phyloP scores from a whole-genome alignment of 2,888 invertebrate species.

The Chalcosyrphus nemorum region DNA sequence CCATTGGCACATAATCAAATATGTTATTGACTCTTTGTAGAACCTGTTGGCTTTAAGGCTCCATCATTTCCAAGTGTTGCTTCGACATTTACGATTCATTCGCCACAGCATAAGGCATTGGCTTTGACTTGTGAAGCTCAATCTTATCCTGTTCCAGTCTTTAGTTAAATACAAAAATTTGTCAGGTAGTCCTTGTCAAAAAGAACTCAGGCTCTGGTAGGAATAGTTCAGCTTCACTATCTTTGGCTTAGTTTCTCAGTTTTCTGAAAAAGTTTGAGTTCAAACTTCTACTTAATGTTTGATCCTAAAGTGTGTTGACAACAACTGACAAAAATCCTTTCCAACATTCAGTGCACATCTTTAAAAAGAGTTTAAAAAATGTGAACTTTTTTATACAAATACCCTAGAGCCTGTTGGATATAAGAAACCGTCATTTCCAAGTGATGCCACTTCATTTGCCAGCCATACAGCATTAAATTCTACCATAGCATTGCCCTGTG shows the following conservation, averaged over 20 bases:
- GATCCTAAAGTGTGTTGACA: too few relatives aligned
- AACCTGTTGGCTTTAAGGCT: slow-evolving; percentile 86
- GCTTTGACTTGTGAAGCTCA: slow-evolving; percentile 88
- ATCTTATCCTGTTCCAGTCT: slow-evolving; percentile 87
- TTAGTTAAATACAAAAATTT: too few relatives aligned
- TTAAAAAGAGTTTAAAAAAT: neutral
- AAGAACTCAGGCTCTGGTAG: too few relatives aligned
- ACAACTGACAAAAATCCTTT: too few relatives aligned
- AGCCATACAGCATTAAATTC: slow-evolving; percentile 84
- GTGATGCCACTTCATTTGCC: slow-evolving; percentile 86
- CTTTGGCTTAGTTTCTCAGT: too few relatives aligned
- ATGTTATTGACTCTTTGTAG: slow-evolving; percentile 77
- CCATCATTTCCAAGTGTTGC: slow-evolving; percentile 87
- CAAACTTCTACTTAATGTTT: too few relatives aligned
- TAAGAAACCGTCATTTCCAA: slow-evolving; percentile 86
- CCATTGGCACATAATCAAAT: neutral
- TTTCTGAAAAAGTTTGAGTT: too few relatives aligned
- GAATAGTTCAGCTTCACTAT: too few relatives aligned
- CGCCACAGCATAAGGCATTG: slow-evolving; percentile 83
- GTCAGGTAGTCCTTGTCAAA: too few relatives aligned
- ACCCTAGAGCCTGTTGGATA: slow-evolving; percentile 84
- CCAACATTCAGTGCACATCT: slow-evolving; percentile 10
- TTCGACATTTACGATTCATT: slow-evolving; percentile 85
- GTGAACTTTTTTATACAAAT: neutral
- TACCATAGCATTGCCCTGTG: slow-evolving; percentile 83